phyloP scores from a whole-genome alignment of 2,113 vertebrate species.

The Chloropsis cyanopogon region DNA sequence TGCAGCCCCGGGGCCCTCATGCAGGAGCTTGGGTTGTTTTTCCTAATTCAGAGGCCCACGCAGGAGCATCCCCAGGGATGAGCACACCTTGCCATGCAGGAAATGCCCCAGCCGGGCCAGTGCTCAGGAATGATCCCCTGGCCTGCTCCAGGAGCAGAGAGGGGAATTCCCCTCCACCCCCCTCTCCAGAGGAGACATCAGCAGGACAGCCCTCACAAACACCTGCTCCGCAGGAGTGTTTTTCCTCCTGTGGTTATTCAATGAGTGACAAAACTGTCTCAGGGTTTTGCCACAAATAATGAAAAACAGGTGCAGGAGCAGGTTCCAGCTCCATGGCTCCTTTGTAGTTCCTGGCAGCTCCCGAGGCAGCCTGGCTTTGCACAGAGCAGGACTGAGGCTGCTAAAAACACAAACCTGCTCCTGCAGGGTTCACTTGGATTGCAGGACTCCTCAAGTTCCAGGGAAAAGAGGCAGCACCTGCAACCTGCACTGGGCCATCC shows the following conservation, averaged over 20 bases:
- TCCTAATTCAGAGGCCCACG: neutral
- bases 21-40: neutral
- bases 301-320: neutral
- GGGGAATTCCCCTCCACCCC: rapidly evolving
- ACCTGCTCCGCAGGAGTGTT: neutral
- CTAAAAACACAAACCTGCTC: neutral
- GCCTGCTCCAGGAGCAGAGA: neutral
- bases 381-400: neutral
- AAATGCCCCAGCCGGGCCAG: neutral
- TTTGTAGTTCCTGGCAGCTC: neutral
- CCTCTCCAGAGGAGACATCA: neutral
- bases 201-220: neutral
- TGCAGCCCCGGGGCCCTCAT: rapidly evolving
- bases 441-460: neutral
- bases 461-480: neutral
- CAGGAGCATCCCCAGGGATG: neutral
- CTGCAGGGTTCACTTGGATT: neutral
- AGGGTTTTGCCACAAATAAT: neutral
- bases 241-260: neutral
- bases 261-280: neutral
- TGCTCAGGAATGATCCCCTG: neutral
- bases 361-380: neutral
- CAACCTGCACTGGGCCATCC: neutral
- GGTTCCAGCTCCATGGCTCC: neutral
- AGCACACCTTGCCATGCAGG: neutral